Conservation (phyloP, 2,888 invertebrate species). For the Xylota sylvarum region DNA sequence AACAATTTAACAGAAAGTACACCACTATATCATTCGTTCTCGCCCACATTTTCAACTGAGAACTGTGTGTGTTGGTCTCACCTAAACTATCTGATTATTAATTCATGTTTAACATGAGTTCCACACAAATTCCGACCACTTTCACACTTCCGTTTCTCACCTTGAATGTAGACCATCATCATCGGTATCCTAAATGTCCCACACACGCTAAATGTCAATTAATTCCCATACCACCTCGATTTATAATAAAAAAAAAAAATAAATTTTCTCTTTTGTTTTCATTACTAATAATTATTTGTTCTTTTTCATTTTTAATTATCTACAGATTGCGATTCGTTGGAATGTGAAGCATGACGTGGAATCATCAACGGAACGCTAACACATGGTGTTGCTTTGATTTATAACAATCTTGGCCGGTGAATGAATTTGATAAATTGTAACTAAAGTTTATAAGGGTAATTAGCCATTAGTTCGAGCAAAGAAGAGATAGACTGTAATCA, state of each 20-base stretch:
- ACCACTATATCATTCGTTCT: background rate
- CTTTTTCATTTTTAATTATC: constrained; percentile 32
- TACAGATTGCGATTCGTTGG: constrained; percentile 49
- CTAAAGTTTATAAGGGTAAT: constrained; percentile 27
- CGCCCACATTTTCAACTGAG: background rate
- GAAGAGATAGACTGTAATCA: constrained; percentile 39
- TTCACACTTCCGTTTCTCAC: constrained; percentile 42
- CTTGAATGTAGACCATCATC: background rate
- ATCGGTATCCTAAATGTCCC: constrained; percentile 1
- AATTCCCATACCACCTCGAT: constrained; percentile 21
- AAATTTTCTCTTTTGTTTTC: background rate
- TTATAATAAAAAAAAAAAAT: constrained; percentile 1
- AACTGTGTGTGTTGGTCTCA: background rate
- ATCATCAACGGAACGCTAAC: constrained; percentile 38
- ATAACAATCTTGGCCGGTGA: constrained; percentile 44
- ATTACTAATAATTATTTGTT: constrained; percentile 7
- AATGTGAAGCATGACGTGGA: constrained; percentile 55
- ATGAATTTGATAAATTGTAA: constrained; percentile 21
- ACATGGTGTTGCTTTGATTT: constrained; percentile 39
- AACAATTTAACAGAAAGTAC: background rate
- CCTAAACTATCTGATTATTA: constrained; percentile 37
- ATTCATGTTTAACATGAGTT: constrained; percentile 43
- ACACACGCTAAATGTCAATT: constrained; percentile 51
- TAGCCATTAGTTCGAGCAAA: constrained; percentile 26
- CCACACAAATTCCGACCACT: background rate